Evolutionary conservation across 2,797 vertebrate species (phyloP), one percentile per base, ranked within the genome.

Genomic region (Siniperca obscura): DNA sequence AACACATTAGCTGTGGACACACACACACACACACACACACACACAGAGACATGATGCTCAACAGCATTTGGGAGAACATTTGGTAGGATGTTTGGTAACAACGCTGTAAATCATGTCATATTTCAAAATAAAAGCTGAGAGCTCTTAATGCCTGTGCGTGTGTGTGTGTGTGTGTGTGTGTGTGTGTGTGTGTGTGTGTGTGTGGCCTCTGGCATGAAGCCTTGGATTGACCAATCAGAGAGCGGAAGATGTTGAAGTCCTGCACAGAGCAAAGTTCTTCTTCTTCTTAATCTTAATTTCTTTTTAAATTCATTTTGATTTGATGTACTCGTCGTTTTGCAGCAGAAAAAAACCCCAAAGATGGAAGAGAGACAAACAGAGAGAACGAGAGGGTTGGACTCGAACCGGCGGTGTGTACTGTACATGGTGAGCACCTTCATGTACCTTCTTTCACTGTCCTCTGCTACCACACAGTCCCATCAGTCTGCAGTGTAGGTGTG

Each of bases 61-160:
- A 17, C 61, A 81, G 82, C 87, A 34, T 90, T 85, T 79, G 81
- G 70, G 67, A 1, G 30, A 86, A 88, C 88, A 86, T 91, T 92
- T 90, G 89, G 73, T 74, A 0, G 53, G 16, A 62, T 69, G 80
- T 67, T 80, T 86, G 64, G 75, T 83, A 60, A 79, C 84, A 2
- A 64, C 13, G 50, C 65, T 80, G 86, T 64, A 67, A 91, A 81
- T 72, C 38, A 42, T 53, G 72, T 69, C 21, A 56, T 71, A 42
- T 85, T 86, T 87, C 85, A 85, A 85, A 80, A 86, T 86, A 88
- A 78, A 86, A 78, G 78, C 70, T 82, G 62, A 67, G 34, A 62
- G 60, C 36, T 67, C 5, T 8, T 67, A 22, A 42, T 38, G 64
- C 25, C 1, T 61, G 36, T 62, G 42, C 52, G 36, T 72, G 50